phyloP scores from a whole-genome alignment of 2,797 vertebrate species.

The Rhodeus uyekii region DNA sequence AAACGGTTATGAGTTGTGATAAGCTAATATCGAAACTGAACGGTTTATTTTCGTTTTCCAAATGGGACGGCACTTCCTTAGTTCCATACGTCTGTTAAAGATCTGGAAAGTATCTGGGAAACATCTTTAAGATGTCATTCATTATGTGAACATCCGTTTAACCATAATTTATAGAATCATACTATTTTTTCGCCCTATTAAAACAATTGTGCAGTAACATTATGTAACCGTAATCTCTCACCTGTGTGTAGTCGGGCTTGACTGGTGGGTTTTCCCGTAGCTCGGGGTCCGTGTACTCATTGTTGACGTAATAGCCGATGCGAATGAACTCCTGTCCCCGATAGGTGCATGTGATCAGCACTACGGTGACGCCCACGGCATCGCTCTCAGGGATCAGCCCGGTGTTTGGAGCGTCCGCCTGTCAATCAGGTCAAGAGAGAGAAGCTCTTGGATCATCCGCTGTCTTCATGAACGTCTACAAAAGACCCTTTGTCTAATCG shows the following conservation, averaged over 20 bases:
- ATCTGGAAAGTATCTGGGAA: no score
- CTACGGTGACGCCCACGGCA: conserved; percentile 87
- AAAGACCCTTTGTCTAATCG: neutral
- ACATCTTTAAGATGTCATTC: no score
- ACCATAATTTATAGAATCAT: neutral
- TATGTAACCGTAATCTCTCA: conserved; percentile 54
- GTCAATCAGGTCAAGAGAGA: conserved; percentile 49
- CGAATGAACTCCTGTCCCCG: conserved; percentile 88
- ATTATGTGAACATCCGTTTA: neutral
- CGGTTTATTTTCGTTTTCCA: no score
- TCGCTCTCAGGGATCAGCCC: conserved; percentile 86
- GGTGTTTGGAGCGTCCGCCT: conserved; percentile 90
- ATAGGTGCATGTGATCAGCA: conserved; percentile 90
- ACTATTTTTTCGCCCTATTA: neutral
- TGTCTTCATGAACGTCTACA: neutral
- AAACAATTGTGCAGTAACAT: neutral
- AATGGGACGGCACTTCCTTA: no score
- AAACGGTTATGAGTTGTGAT: no score
- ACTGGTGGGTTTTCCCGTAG: conserved; percentile 89
- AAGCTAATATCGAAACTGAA: no score
- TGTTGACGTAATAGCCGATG: conserved; percentile 90
- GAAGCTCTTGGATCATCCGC: neutral
- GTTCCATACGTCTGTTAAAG: no score
- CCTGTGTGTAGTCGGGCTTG: conserved; percentile 90
- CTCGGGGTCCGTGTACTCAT: conserved; percentile 86